Evolutionary conservation across 2,888 invertebrate genomes (phyloP).

Genomic region (Limnephilus rhombicus): DNA sequence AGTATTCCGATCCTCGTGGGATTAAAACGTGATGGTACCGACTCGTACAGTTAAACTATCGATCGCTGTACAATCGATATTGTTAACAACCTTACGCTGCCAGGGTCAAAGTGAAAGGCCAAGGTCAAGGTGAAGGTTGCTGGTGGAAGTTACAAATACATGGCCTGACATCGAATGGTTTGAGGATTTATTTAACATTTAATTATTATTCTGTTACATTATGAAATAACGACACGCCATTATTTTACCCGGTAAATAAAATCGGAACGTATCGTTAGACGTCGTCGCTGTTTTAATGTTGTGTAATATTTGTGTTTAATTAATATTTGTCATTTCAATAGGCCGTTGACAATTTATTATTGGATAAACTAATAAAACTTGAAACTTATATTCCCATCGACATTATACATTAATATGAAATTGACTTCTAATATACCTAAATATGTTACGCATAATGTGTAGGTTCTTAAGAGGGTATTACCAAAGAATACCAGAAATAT

Average conservation of each 20-base stretch:
- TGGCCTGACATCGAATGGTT: background rate
- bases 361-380: background rate
- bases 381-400: background rate
- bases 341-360: background rate
- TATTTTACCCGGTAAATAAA: background rate
- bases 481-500: too few species aligned
- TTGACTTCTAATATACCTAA: too few species aligned
- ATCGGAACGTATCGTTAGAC: background rate
- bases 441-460: background rate
- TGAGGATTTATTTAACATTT: background rate
- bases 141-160: background rate
- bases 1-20: background rate
- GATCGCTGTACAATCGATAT: background rate
- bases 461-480: background rate
- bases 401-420: background rate
- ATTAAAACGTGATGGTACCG: background rate
- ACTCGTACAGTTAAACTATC: background rate
- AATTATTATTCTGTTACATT: background rate
- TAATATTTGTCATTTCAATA: background rate
- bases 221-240: background rate
- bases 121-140: background rate
- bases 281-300: background rate
- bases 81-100: background rate
- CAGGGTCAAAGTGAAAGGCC: background rate
- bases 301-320: background rate